Base-by-base conservation (phyloP, 1,140 invertebrate species). In the Conopomorpha cramerella region DNA sequence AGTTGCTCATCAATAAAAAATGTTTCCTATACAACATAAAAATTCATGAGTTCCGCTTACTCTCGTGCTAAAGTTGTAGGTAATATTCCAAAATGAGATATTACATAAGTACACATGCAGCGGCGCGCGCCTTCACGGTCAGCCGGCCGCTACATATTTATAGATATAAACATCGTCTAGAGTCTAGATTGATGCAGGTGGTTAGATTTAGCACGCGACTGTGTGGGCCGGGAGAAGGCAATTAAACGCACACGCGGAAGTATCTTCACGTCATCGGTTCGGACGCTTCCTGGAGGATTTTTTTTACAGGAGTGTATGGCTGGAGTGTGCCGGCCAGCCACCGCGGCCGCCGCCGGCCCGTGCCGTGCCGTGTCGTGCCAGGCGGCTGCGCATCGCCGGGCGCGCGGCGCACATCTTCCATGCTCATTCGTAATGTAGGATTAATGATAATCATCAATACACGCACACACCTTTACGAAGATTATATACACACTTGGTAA, bases 221-320 rank as follows among this genome's bases (percentile, higher is more conserved):
- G 19, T 23, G 19, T 23, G 19, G 4, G 19, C 4, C 19, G 19
- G 4, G 10, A 6, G 19, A 33, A 33, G 46, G 36, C 54, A 61
- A 64, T 59, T 59, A 61, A 48, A 39, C 42, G 43, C 41, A 34
- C 35, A 57, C 39, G 48, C 58, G 63, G 63, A 70, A 70, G 56
- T 46, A 26, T 40, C 55, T 56, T 57, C 47, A 31, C 46, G 51
- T 49, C 55, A 62, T 66, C 57, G 51, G 43, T 39, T 30, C 41
- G 30, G 25, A 12, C 16, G 46, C 51, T 66, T 68, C 56, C 66
- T 61, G 29, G 55, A n/a, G n/a, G n/a, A n/a, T n/a, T n/a, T 52
- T 68, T 71, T 70, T 68, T 73, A 30, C 16, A 40, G 28, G 15
- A 34, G 11, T 31, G 46, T 45, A 43, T 45, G 45, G 30, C 19